phyloP scores from a whole-genome alignment of 2,888 invertebrate genomes.

The Pyralis farinalis region DNA sequence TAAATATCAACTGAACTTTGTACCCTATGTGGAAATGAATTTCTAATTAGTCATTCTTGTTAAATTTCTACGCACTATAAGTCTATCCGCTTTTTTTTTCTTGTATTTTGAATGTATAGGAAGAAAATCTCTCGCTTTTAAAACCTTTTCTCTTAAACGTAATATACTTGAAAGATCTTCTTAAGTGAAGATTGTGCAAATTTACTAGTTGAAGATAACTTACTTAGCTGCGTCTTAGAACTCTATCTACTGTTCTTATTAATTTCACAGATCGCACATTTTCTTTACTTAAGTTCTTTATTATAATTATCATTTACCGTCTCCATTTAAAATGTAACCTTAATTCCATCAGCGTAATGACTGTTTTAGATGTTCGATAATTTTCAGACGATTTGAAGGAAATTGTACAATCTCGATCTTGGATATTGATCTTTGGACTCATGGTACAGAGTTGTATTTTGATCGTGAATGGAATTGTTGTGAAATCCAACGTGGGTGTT shows the following conservation, averaged over 20 bases:
- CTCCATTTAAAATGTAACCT: slow-evolving; percentile 27
- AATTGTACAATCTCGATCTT: slow-evolving; percentile 5
- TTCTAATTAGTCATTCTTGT: too few species aligned
- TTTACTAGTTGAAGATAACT: too few species aligned
- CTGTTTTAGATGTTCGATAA: slow-evolving; percentile 28
- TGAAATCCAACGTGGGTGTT: slow-evolving; percentile 60
- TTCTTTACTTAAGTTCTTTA: slow-evolving; percentile 41
- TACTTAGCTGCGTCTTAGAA: too few species aligned
- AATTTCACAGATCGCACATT: slow-evolving; percentile 36
- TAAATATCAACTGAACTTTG: too few species aligned
- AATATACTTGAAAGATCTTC: too few species aligned
- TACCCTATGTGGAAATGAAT: too few species aligned
- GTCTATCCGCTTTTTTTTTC: too few species aligned
- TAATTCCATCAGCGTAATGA: slow-evolving; percentile 26
- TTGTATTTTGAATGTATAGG: too few species aligned
- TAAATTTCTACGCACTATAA: too few species aligned
- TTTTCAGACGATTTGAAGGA: slow-evolving; percentile 20
- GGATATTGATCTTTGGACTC: slow-evolving; percentile 21
- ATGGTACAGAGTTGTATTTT: slow-evolving; percentile 25
- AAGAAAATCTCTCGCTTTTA: too few species aligned
- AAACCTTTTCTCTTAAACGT: too few species aligned
- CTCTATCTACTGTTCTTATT: slow-evolving; percentile 16
- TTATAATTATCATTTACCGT: slow-evolving; percentile 47
- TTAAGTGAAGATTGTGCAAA: too few species aligned
- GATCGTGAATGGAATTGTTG: slow-evolving; percentile 27